Evolutionary conservation across 1,140 invertebrate genomes (phyloP).

Genomic region (Trichonephila inaurata): DNA sequence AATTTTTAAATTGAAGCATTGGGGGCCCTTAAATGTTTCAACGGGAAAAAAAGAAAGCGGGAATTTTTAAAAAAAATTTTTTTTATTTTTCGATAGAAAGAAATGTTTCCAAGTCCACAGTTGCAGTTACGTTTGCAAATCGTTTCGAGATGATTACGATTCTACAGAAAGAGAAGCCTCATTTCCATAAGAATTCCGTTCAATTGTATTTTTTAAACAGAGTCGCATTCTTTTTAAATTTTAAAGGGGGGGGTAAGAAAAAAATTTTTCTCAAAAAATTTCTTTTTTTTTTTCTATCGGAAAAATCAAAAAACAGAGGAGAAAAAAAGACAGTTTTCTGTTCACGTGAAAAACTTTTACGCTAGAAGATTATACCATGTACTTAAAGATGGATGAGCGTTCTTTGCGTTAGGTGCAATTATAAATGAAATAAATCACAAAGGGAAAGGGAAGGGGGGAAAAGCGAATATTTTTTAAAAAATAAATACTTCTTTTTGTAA

Average conservation of each 20-base stretch:
- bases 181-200: constrained; percentile 9
- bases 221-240: background rate
- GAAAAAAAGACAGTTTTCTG: background rate
- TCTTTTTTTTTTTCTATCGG: background rate
- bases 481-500: no score
- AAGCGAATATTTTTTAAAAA: no score
- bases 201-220: background rate
- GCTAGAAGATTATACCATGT: no score
- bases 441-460: no score
- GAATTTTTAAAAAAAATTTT: background rate
- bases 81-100: background rate
- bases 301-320: background rate
- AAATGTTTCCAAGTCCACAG: background rate
- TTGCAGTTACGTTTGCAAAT: background rate
- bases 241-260: background rate
- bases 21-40: background rate
- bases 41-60: background rate
- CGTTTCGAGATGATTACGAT: background rate
- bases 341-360: background rate
- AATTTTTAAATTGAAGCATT: background rate
- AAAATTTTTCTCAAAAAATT: background rate
- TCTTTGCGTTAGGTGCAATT: no score
- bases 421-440: no score
- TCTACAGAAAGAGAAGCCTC: background rate
- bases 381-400: no score